Percentiles rank a stretch among this genome's conserved stretches.
Evolutionary conservation across 1,140 invertebrate genomes (phyloP).

Genomic region (Penaeus japonicus): DNA sequence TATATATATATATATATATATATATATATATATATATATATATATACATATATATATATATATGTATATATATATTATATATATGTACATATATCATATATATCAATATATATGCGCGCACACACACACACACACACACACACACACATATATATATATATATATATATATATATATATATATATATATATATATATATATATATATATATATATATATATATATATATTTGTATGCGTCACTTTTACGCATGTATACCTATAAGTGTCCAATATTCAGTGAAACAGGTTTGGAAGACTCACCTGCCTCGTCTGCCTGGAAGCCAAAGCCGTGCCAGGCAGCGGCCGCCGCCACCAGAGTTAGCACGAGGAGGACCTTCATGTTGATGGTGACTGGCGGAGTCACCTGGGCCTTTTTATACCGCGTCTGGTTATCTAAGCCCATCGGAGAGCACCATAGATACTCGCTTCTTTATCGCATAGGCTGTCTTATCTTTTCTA

Average conservation of each 20-base stretch:
- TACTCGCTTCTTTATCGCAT: neutral
- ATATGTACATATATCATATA: no score
- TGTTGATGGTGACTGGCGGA: conserved; percentile 94
- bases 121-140: no score
- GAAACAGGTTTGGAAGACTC: neutral
- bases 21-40: no score
- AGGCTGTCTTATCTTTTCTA: neutral
- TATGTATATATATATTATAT: no score
- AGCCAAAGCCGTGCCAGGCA: conserved; percentile 64
- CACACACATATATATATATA: conserved; percentile 14
- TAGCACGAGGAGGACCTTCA: conserved; percentile 80
- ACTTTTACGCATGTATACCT: neutral
- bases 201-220: neutral
- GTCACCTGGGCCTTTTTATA: conserved; percentile 88
- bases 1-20: no score
- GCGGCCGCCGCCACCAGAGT: conserved; percentile 83
- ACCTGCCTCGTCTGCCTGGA: neutral
- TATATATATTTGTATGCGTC: neutral
- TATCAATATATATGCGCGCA: no score
- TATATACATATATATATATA: no score
- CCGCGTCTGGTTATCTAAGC: conserved; percentile 60
- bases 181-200: neutral
- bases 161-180: neutral
- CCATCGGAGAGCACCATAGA: neutral
- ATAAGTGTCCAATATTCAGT: neutral